These are phyloP conservation scores for Atta colombica DNA, from an alignment of 1,140 invertebrate genomes.

Conservation along the genomic window DNA sequence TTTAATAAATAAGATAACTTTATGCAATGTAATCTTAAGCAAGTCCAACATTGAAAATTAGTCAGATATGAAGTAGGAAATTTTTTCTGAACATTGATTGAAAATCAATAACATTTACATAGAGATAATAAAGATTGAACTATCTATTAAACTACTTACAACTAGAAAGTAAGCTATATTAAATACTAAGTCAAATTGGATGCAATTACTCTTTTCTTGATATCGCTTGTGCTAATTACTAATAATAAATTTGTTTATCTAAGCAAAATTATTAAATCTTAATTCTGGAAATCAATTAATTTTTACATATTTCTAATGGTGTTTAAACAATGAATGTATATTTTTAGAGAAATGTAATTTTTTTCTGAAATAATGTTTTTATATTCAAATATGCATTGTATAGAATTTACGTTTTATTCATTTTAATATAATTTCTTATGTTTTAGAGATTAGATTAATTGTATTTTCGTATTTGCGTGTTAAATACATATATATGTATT, in stretches of 20 bases:
- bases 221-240: neutral
- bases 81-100: no score
- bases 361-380: neutral
- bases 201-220: neutral
- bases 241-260: neutral
- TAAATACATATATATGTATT: slow-evolving; percentile 7
- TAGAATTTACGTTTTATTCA: neutral
- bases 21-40: no score
- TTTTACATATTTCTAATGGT: neutral
- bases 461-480: neutral
- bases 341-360: neutral
- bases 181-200: no score
- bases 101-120: no score
- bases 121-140: no score
- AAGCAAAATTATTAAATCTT: neutral
- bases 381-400: neutral
- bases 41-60: no score
- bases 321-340: neutral
- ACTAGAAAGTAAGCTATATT: no score
- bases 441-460: neutral
- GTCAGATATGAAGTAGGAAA: no score
- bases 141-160: no score
- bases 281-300: neutral
- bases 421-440: neutral
- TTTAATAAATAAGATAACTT: neutral